A percentile compares a stretch with the other conserved stretches of the same genome.
These are phyloP conservation scores for Pachycephus smyrnensis DNA, from an alignment of 2,888 invertebrate species.

Conservation along the genomic window DNA sequence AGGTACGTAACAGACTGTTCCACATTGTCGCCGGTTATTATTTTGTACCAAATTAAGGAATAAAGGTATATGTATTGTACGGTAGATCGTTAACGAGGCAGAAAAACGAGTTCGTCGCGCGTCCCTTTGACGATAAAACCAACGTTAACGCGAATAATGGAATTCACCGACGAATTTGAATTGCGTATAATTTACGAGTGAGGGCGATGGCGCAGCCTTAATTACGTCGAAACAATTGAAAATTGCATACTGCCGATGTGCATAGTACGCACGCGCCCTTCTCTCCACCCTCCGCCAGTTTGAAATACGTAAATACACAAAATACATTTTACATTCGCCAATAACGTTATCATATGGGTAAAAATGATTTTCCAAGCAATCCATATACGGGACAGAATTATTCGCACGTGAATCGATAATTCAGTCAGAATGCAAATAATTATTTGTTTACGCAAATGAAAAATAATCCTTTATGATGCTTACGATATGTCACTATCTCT, in stretches of 20 bases:
- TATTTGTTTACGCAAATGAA: neutral
- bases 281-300: neutral
- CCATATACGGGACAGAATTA: neutral
- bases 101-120: neutral
- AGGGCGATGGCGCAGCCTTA: conserved; percentile 10
- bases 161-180: conserved; percentile 18
- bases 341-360: neutral
- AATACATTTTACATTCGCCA: neutral
- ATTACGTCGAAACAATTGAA: conserved; percentile 31
- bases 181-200: conserved; percentile 14
- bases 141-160: conserved; percentile 16
- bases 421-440: neutral
- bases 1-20: neutral
- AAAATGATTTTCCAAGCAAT: neutral
- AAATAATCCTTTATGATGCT: neutral
- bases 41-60: neutral
- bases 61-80: neutral
- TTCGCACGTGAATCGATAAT: neutral
- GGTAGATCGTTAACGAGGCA: neutral
- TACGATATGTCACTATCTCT: neutral
- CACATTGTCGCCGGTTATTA: neutral
- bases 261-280: neutral
- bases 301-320: neutral
- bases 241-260: conserved; percentile 20
- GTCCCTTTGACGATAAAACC: neutral